phyloP scores from a whole-genome alignment of 1,140 invertebrate genomes.

The Dolichoris vasculosae region DNA sequence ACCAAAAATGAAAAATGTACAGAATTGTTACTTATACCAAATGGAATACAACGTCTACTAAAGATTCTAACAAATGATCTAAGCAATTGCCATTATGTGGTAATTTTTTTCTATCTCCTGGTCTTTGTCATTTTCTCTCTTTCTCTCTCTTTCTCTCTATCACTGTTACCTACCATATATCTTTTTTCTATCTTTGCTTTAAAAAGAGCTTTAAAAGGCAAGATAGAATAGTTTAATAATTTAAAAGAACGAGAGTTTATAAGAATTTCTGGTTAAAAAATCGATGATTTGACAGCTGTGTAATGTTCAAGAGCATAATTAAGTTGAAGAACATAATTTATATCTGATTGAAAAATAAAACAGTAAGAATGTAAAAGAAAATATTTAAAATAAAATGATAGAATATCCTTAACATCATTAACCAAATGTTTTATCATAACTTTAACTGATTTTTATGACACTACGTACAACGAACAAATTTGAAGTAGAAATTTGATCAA shows the following conservation, averaged over 20 bases:
- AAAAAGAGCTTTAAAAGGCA: background rate
- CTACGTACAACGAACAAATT: too few species aligned
- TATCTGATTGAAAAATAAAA: background rate
- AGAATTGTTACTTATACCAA: background rate
- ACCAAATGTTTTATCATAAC: too few species aligned
- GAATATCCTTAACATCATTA: too few species aligned
- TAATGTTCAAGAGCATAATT: background rate
- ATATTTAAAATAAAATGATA: too few species aligned
- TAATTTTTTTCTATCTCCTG: background rate
- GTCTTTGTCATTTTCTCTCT: background rate
- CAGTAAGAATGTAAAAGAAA: background rate
- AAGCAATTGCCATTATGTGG: background rate
- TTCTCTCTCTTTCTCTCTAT: background rate
- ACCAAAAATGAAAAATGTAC: background rate
- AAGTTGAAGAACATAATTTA: too few species aligned
- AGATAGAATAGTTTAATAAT: constrained; percentile 2
- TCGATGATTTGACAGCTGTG: constrained; percentile 4
- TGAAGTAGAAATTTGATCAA: too few species aligned
- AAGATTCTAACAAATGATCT: background rate
- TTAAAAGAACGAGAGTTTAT: background rate
- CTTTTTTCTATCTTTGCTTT: background rate
- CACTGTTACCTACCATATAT: background rate
- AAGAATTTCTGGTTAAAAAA: background rate
- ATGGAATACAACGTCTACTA: background rate
- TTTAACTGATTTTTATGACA: too few species aligned